These are phyloP conservation scores for Tachina fera DNA, from an alignment of 2,888 invertebrate species.

Conservation along the genomic window DNA sequence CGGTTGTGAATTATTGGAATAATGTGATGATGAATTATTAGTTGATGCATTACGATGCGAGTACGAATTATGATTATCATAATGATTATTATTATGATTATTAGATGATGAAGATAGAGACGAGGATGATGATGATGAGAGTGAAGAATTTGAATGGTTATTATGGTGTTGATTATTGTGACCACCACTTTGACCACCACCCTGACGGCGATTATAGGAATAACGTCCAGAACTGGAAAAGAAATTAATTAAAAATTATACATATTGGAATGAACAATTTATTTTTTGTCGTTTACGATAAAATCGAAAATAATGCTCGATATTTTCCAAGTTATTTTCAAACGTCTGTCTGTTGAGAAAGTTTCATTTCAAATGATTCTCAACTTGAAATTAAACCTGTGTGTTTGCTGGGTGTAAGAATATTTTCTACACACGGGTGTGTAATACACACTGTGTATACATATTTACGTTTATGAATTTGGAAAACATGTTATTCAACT, in stretches of 20 bases:
- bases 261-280: no score
- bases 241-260: not conserved
- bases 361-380: no score
- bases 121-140: slow-evolving; percentile 73
- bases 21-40: slow-evolving; percentile 73
- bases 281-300: no score
- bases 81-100: slow-evolving; percentile 73
- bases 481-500: slow-evolving; percentile 40
- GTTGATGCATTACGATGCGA: slow-evolving; percentile 59
- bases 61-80: slow-evolving; percentile 74
- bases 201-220: slow-evolving; percentile 81
- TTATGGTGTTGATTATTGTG: slow-evolving; percentile 70
- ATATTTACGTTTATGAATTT: slow-evolving; percentile 6
- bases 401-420: not conserved
- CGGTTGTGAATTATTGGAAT: slow-evolving; percentile 67
- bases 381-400: no score
- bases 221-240: slow-evolving; percentile 77
- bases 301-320: no score
- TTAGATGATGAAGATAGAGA: slow-evolving; percentile 75
- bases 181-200: slow-evolving; percentile 73
- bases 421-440: not conserved
- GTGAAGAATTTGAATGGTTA: slow-evolving; percentile 76
- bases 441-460: not conserved
- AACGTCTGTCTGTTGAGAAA: no score
- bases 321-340: no score